Percentiles rank a stretch among this genome's conserved stretches.
These are phyloP conservation scores for Lycocerus yunnanus DNA, from an alignment of 2,888 invertebrate genomes.

Conservation along the genomic window DNA sequence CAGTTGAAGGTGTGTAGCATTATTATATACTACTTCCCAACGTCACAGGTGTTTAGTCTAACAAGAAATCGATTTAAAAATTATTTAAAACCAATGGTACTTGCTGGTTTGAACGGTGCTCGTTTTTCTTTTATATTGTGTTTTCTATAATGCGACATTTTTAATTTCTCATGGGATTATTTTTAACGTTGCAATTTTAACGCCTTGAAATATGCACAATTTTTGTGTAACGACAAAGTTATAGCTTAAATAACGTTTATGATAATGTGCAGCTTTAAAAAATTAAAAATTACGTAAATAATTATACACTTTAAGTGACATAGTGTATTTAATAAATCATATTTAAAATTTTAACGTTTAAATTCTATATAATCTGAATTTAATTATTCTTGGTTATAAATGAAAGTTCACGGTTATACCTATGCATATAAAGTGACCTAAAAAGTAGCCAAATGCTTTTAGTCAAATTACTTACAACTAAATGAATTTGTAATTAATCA, in stretches of 20 bases:
- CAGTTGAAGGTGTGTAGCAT: neutral
- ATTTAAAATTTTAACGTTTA: neutral
- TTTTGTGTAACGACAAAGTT: neutral
- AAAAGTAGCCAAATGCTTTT: constrained; percentile 15
- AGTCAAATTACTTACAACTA: constrained; percentile 19
- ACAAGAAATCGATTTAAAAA: neutral
- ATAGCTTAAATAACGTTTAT: neutral
- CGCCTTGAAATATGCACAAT: neutral
- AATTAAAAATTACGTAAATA: neutral
- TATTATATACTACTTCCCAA: neutral
- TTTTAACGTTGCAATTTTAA: neutral
- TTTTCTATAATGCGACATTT: no score
- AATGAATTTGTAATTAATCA: constrained; percentile 37
- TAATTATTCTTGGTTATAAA: constrained; percentile 12
- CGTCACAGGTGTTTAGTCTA: neutral
- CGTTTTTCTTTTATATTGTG: no score
- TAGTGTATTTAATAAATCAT: neutral
- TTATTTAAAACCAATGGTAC: neutral
- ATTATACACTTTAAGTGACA: neutral
- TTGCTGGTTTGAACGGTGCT: neutral
- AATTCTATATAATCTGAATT: constrained; percentile 7
- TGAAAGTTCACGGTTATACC: constrained; percentile 11
- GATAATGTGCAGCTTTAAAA: neutral
- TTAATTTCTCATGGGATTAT: neutral
- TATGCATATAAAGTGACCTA: constrained; percentile 11